phyloP scores from a whole-genome alignment of 2,888 invertebrate genomes.

The Ormyrus thymus region DNA sequence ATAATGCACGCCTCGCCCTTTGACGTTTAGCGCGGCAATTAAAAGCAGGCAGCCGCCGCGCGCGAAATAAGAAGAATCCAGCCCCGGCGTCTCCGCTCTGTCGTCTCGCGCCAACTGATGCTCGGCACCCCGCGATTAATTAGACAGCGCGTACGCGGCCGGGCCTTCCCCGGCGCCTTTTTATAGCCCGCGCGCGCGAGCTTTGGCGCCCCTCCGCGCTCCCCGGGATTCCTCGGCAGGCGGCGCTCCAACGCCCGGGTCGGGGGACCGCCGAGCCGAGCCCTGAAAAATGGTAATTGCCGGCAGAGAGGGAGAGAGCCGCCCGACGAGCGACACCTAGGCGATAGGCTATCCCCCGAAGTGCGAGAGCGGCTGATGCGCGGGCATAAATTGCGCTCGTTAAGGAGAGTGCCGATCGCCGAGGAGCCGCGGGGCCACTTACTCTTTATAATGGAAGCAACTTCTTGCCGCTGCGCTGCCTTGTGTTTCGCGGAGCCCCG shows the following conservation, averaged over 20 bases:
- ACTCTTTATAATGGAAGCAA: background rate
- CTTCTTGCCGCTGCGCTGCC: background rate
- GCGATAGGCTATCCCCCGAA: too few relatives aligned
- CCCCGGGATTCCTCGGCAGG: constrained; percentile 26
- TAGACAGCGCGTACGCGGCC: constrained; percentile 64
- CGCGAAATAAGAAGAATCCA: background rate
- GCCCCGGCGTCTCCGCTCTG: background rate
- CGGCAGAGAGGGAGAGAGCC: background rate
- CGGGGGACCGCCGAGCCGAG: background rate
- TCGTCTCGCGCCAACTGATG: constrained; percentile 54
- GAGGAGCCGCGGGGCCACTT: background rate
- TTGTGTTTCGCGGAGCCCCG: background rate
- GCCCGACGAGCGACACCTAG: too few relatives aligned
- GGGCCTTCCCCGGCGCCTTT: constrained; percentile 63
- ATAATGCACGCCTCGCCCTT: constrained; percentile 12
- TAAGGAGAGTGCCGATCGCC: too few relatives aligned
- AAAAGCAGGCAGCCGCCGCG: background rate
- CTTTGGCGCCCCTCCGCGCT: background rate
- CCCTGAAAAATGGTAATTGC: constrained; percentile 15
- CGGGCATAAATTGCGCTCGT: too few relatives aligned
- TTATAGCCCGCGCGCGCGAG: constrained; percentile 61
- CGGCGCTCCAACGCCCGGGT: constrained; percentile 4
- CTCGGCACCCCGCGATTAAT: constrained; percentile 68
- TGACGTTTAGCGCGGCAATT: constrained; percentile 44
- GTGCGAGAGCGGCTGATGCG: too few relatives aligned